A percentile compares a stretch with the other conserved stretches of the same genome.
Conservation (phyloP, 2,888 invertebrate genomes). For the Halictus quadricinctus region DNA sequence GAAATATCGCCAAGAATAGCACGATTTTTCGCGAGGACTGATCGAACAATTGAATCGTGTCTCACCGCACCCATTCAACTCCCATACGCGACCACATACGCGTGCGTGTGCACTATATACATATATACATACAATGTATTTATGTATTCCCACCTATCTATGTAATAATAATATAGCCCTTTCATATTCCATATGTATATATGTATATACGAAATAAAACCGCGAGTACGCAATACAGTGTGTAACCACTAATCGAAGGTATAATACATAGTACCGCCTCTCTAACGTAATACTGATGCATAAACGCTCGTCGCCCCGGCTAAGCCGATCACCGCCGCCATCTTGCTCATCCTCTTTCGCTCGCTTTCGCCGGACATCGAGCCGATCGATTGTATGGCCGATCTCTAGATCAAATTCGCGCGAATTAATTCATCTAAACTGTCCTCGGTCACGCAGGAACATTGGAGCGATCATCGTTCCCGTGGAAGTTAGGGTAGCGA, state of each 20-base stretch:
- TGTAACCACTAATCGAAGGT: constrained; percentile 76
- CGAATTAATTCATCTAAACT: not conserved
- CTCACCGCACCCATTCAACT: constrained; percentile 36
- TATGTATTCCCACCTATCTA: constrained; percentile 62
- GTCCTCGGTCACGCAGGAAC: not conserved
- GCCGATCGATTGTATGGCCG: constrained; percentile 11
- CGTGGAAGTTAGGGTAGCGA: not conserved
- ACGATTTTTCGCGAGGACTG: not conserved
- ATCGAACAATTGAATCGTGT: constrained; percentile 18
- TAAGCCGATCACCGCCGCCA: constrained; percentile 54
- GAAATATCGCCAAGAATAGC: not conserved
- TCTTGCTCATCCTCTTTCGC: not conserved
- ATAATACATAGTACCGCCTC: constrained; percentile 72
- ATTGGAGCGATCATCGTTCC: not conserved
- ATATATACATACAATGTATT: constrained; percentile 54
- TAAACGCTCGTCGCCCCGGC: constrained; percentile 73
- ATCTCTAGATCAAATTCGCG: not conserved
- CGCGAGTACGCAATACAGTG: constrained; percentile 75
- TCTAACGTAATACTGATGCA: constrained; percentile 79
- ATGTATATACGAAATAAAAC: constrained; percentile 71
- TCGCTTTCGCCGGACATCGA: constrained; percentile 42
- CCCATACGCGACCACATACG: constrained; percentile 34
- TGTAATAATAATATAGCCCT: constrained; percentile 52
- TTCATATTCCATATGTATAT: constrained; percentile 45
- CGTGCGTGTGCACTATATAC: constrained; percentile 42